Evolutionary conservation across 2,797 vertebrate species (phyloP), one percentile per base, ranked within the genome.

Genomic region (Luscinia megarhynchos): DNA sequence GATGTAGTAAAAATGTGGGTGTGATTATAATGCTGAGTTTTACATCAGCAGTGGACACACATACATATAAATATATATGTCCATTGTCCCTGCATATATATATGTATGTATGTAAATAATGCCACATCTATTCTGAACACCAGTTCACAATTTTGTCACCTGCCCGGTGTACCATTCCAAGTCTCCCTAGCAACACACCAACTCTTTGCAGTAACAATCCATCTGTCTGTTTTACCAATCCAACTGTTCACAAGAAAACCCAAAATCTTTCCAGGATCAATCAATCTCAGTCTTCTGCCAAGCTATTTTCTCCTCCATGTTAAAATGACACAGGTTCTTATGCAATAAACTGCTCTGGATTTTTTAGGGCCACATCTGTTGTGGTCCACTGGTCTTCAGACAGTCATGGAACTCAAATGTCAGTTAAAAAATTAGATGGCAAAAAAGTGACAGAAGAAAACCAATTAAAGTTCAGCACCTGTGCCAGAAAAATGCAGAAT

Each of bases 181-280:
- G 53, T 94, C 88, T 96, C 91, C 93, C 68, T 95, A 92, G 89
- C 87, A 97, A 94, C 87, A 87, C 87, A 89, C 76, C 93, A 75
- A 88, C 82, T 96, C 84, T 83, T 77, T 74, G 63, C 90, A 73
- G 73, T 36, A 93, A 54, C 53, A 67, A 57, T 67, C 89, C 94
- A 95, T 96, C 87, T 97, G 90, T 89, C 66, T 87, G 75, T 82
- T 91, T 91, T 94, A 94, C 69, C 34, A 87, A 85, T 82, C 77
- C 89, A 90, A 76, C 90, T 96, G 96, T 90, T 97, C 84, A 78
- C 77, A 95, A 89, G 96, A 95, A 93, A 97, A 86, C 36, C 64
- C 77, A 89, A 90, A 93, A 92, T 92, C 88, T 92, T 97, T 95
- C 92, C 93, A 95, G 84, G 66, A 95, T 94, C 95, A 88, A 93